Conservation (phyloP, 2,888 invertebrate genomes). For the Alviniconcha strummeri region DNA sequence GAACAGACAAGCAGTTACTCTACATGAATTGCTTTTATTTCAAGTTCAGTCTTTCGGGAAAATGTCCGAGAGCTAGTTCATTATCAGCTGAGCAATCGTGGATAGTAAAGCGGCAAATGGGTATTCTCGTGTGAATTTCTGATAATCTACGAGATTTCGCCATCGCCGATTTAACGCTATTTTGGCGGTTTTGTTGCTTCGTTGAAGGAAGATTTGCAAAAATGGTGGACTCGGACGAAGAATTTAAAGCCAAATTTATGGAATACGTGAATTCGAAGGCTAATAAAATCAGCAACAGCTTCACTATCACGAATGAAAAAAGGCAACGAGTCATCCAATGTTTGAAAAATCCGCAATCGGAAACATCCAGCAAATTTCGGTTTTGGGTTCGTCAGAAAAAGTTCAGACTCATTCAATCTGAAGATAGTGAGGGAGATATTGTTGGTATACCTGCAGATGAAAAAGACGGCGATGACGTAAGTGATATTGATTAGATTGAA, state of each 20-base stretch:
- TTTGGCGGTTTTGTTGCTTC: slow-evolving; percentile 4
- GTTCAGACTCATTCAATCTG: slow-evolving; percentile 45
- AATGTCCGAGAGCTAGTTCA: too few species aligned
- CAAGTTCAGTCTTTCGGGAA: too few species aligned
- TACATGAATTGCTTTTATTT: too few species aligned
- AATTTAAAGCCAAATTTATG: slow-evolving; percentile 37
- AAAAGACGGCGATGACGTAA: slow-evolving; percentile 41
- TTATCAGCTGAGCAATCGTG: too few species aligned
- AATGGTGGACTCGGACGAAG: slow-evolving; percentile 30
- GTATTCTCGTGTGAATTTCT: background rate
- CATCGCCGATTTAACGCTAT: background rate
- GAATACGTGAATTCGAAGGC: slow-evolving; percentile 37
- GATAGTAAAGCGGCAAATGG: too few species aligned
- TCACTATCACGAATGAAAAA: slow-evolving; percentile 36
- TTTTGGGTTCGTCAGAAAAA: slow-evolving; percentile 46
- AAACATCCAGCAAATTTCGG: slow-evolving; percentile 43
- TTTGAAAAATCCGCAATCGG: slow-evolving; percentile 40
- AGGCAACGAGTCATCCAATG: slow-evolving; percentile 40
- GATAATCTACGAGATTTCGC: background rate
- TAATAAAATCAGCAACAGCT: slow-evolving; percentile 39
- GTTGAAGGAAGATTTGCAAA: background rate
- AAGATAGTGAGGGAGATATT: slow-evolving; percentile 41
- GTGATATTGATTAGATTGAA: background rate
- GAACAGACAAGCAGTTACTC: too few species aligned
- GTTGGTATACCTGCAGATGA: slow-evolving; percentile 41